Conservation (phyloP, 2,797 vertebrate genomes). For the Eulemur rubriventer region DNA sequence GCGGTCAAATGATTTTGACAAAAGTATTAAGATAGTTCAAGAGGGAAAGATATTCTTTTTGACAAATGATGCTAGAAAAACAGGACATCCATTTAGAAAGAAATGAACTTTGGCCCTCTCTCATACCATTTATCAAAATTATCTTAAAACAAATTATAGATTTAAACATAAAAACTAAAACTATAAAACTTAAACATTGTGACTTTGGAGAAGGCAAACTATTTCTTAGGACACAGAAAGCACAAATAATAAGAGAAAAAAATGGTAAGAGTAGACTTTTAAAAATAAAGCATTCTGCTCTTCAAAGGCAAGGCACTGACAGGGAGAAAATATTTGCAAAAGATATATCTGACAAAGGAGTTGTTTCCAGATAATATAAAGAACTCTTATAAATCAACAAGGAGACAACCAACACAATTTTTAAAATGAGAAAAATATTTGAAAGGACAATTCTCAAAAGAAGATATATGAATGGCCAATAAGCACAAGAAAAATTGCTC, state of each 20-base stretch:
- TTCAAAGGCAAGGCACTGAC: background rate
- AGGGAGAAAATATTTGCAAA: background rate
- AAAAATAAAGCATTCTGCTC: background rate
- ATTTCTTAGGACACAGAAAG: background rate
- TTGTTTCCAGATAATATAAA: background rate
- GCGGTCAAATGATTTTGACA: background rate
- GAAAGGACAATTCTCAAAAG: background rate
- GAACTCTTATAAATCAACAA: background rate
- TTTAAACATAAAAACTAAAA: background rate
- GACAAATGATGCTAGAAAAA: background rate
- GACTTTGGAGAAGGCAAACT: background rate
- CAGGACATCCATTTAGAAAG: background rate
- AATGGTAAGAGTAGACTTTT: background rate
- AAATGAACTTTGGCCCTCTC: background rate
- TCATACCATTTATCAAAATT: background rate
- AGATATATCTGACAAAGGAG: background rate
- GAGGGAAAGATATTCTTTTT: background rate
- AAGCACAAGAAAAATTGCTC: background rate
- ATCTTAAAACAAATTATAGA: background rate
- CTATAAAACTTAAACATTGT: background rate
- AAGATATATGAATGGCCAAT: background rate
- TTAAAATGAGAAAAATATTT: background rate
- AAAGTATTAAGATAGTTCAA: background rate
- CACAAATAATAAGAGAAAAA: background rate
- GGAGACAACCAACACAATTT: background rate